These are phyloP conservation scores for Parauchenoglanis punctatus DNA, from an alignment of 2,797 vertebrate genomes.

Conservation along the genomic window DNA sequence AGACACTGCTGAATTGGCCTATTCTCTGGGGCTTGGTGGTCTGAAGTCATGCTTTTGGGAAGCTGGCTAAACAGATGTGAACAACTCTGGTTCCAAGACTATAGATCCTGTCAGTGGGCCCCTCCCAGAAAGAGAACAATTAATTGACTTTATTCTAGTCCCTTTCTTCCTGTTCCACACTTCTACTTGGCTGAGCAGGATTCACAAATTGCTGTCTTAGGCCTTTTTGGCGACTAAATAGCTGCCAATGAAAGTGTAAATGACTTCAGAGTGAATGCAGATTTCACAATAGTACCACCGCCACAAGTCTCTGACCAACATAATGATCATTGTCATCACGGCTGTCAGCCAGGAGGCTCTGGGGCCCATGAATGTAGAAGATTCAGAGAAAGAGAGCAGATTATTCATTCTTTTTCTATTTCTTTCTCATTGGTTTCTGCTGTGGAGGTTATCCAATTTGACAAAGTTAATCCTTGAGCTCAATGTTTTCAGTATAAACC, in stretches of 20 bases:
- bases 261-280: constrained; percentile 72
- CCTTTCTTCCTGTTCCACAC: constrained; percentile 66
- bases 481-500: not conserved
- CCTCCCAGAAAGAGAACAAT: constrained; percentile 69
- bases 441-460: constrained; percentile 25
- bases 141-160: constrained; percentile 80
- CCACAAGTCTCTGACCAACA: constrained; percentile 70
- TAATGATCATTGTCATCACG: constrained; percentile 73
- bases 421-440: constrained; percentile 12
- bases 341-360: constrained; percentile 67
- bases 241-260: constrained; percentile 81
- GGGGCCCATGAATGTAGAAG: constrained; percentile 62
- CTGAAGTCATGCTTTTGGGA: constrained; percentile 64
- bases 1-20: constrained; percentile 63
- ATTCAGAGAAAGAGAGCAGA: constrained; percentile 4
- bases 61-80: constrained; percentile 74
- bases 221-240: constrained; percentile 79
- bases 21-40: constrained; percentile 64
- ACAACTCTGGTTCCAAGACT: constrained; percentile 57
- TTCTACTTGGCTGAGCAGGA: constrained; percentile 75
- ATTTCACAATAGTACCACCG: constrained; percentile 67
- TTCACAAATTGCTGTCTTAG: constrained; percentile 81
- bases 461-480: constrained; percentile 21
- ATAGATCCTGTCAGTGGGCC: constrained; percentile 58
- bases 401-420: not conserved